These are phyloP conservation scores for Alaudala cheleensis DNA, from an alignment of 2,113 vertebrate genomes.

Conservation along the genomic window DNA sequence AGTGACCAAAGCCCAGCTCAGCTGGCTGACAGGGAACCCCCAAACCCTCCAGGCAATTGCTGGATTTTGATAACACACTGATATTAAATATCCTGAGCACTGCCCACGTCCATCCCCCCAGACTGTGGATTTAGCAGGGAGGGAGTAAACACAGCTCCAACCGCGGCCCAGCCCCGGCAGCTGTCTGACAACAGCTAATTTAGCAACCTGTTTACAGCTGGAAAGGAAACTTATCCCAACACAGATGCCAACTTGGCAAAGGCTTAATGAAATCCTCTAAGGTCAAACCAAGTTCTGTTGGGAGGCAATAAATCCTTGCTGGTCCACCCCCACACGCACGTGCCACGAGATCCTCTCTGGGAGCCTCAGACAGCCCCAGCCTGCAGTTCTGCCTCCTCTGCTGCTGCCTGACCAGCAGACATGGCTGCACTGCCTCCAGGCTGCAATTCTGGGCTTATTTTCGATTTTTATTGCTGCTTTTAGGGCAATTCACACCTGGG, in stretches of 20 bases:
- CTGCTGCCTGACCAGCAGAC: conserved; percentile 57
- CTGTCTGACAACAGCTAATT: conserved; percentile 86
- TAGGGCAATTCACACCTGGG: not conserved
- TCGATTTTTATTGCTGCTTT: not conserved
- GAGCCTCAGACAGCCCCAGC: not conserved
- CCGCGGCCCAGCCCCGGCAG: conserved; percentile 45
- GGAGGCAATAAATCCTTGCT: conserved; percentile 53
- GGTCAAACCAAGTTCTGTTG: conserved; percentile 81
- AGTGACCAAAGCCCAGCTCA: not conserved
- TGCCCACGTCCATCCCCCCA: not conserved
- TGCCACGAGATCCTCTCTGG: not conserved
- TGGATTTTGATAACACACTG: not conserved
- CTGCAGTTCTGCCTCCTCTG: not conserved
- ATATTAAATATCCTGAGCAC: not conserved
- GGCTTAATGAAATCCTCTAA: conserved; percentile 81
- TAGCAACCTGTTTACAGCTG: conserved; percentile 84
- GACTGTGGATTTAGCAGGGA: conserved; percentile 20
- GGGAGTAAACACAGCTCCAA: conserved; percentile 6
- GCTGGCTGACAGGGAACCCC: not conserved
- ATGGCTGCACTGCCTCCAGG: conserved; percentile 59
- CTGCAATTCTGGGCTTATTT: conserved; percentile 28
- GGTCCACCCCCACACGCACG: conserved; percentile 35
- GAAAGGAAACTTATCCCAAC: conserved; percentile 77
- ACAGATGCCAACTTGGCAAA: conserved; percentile 77
- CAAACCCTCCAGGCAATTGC: not conserved